A percentile compares a stretch with the other conserved stretches of the same genome.
Conservation (phyloP, 2,888 invertebrate species). For the Taphrorychus bicolor region DNA sequence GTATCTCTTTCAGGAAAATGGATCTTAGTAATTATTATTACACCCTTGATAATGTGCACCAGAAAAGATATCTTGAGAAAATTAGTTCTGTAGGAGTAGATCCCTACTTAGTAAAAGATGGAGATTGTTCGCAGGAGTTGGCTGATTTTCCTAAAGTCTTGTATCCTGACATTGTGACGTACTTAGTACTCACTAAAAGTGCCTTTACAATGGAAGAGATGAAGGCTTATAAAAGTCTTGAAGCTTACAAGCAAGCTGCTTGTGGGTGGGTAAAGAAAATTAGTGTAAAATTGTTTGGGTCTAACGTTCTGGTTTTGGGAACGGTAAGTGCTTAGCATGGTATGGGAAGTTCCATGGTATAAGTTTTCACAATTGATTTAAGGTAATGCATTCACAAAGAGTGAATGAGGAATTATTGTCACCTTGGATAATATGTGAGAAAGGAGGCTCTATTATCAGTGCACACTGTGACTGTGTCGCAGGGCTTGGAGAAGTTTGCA, state of each 20-base stretch:
- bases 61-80: not conserved
- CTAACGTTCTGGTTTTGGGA: not conserved
- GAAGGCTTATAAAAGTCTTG: no score
- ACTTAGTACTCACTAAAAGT: not conserved
- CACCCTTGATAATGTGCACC: not conserved
- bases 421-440: not conserved
- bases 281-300: not conserved
- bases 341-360: no score
- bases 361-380: not conserved
- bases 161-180: not conserved
- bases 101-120: not conserved
- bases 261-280: not conserved
- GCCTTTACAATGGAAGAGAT: not conserved
- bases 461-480: not conserved
- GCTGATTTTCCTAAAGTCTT: not conserved
- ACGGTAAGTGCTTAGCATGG: not conserved
- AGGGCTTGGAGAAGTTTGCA: conserved; percentile 1
- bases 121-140: not conserved
- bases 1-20: not conserved
- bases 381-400: conserved; percentile 2
- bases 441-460: no score
- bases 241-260: not conserved
- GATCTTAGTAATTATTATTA: not conserved
- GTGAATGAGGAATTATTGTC: not conserved
- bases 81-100: not conserved